Evolutionary conservation across 2,113 vertebrate species (phyloP).

Genomic region (Pseudonaja textilis): DNA sequence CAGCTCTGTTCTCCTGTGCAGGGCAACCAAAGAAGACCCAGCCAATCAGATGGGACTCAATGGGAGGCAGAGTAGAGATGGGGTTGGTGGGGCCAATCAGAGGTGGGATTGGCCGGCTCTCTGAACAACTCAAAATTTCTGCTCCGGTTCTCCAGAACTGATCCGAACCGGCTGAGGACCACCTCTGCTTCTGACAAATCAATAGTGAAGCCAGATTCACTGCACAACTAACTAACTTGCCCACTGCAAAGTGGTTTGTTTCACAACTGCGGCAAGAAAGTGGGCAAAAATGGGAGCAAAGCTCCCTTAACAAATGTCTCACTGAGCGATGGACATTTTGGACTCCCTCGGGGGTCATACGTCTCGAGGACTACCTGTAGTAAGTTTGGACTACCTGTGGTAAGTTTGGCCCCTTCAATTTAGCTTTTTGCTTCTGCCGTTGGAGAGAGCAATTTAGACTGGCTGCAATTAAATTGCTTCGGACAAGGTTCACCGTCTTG

Average conservation of each 20-base stretch:
- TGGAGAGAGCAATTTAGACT: background rate
- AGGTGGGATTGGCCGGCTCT: no score
- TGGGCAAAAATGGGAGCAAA: background rate
- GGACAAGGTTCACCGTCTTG: background rate
- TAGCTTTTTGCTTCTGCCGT: background rate
- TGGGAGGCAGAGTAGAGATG: no score
- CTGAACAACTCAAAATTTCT: no score
- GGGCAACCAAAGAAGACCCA: no score
- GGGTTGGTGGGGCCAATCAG: no score
- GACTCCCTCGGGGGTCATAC: rapidly evolving
- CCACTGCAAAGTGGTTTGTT: background rate
- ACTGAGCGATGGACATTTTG: background rate
- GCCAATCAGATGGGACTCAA: no score
- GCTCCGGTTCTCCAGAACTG: no score
- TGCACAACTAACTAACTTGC: background rate
- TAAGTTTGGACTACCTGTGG: background rate
- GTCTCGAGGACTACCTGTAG: background rate
- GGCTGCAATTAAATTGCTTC: background rate
- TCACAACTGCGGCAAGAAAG: background rate
- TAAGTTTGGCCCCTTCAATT: background rate
- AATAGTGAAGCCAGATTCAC: background rate
- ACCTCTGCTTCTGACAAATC: no score
- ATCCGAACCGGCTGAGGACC: no score
- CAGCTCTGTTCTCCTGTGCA: no score
- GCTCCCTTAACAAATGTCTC: background rate